Base-by-base conservation (phyloP, 2,888 invertebrate species). In the Caenorhabditis auriculariae region DNA sequence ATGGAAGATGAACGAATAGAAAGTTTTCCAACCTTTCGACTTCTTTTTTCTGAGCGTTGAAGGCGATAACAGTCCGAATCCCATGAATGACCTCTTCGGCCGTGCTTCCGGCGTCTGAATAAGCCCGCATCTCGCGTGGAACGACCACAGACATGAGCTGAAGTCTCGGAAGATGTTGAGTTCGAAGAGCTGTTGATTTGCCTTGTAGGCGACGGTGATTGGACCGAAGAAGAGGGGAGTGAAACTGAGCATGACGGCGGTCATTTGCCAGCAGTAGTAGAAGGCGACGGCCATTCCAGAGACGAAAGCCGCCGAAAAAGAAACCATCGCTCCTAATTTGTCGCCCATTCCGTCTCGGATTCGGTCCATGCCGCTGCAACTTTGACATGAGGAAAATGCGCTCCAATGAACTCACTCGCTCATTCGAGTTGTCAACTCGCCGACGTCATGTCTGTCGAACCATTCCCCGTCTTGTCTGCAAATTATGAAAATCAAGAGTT, bases 371-470 rank as follows among this genome's bases (percentile, higher is more conserved):
- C 75, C 77, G 41, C 76, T 76, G 54, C 55, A 65, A n/a, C n/a
- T n/a, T n/a, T 35, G 38, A n/a, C 15, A 17, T 15, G 15, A 12
- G 17, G 23, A 35, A 47, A 47, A 23, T 35, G 12, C 7, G 9
- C 47, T 80, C 32, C 19, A 44, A 4, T n/a, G 27, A 2, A 57
- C 82, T 74, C 80, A 85, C 85, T 85, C 85, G 15, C 84, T 83
- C 41, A 85, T 75, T 67, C 84, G 82, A 2, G 82, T 82, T 3
- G 84, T 82, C 43, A 85, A 75, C 66, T 84, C 83, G 15, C 85
- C 85, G 23, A 82, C 81, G 60, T 83, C 82, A 60, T 84, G 82
- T n/a, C 75, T 77, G 64, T 84, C 84, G 69, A 81, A 83, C 83
- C 83, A 84, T 6, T 76, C 77, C 61, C 82, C 82, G 56, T 84